A percentile compares a stretch with the other conserved stretches of the same genome.
These are phyloP conservation scores for Drosophila ficusphila DNA, from an alignment of 1,140 invertebrate genomes.

Conservation along the genomic window DNA sequence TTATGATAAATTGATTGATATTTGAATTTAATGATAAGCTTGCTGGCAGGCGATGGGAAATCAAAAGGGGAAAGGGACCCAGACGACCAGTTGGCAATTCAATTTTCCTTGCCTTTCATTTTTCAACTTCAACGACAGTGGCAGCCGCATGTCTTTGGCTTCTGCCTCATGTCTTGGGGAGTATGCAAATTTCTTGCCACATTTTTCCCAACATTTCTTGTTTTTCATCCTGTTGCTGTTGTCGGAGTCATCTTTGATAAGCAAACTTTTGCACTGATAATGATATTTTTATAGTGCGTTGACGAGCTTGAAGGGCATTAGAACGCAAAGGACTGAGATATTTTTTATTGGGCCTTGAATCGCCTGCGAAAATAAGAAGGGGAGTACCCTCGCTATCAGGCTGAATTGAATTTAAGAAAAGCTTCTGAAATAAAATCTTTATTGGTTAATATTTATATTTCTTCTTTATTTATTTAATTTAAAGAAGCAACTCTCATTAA, in stretches of 20 bases:
- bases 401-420: neutral
- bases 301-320: slow-evolving; percentile 70
- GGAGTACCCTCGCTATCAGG: neutral
- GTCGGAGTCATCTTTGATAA: slow-evolving; percentile 57
- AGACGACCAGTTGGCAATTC: slow-evolving; percentile 68
- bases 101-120: slow-evolving; percentile 70
- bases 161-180: slow-evolving; percentile 47
- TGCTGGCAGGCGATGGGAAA: neutral
- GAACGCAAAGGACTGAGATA: neutral
- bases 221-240: slow-evolving; percentile 39
- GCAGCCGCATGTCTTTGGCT: slow-evolving; percentile 43
- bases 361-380: neutral
- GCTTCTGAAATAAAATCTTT: no score
- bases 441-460: neutral
- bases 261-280: slow-evolving; percentile 77
- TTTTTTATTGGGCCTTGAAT: neutral
- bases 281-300: slow-evolving; percentile 83
- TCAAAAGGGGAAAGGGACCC: neutral
- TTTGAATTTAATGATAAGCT: slow-evolving; percentile 81
- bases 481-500: no score
- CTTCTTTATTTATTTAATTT: neutral
- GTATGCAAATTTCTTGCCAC: slow-evolving; percentile 75
- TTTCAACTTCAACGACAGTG: slow-evolving; percentile 76
- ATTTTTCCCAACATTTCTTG: slow-evolving; percentile 33
- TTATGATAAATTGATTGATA: slow-evolving; percentile 83